Conservation (phyloP, 2,888 invertebrate genomes). For the Oegoconia quadripuncta region DNA sequence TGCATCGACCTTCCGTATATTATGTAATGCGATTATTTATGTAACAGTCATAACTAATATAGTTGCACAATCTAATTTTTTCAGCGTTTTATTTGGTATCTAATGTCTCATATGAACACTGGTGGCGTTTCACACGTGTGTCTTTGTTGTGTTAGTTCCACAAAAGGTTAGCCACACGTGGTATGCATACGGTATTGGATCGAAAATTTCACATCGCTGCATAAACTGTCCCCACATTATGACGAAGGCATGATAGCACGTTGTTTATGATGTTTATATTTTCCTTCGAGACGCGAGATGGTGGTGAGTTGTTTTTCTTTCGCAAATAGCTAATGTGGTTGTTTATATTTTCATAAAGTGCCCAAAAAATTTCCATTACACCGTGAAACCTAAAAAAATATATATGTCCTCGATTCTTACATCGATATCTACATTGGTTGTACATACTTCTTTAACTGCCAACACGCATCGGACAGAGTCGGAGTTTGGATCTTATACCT, state of each 20-base stretch:
- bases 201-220: conserved; percentile 48
- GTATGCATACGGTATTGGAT: conserved; percentile 46
- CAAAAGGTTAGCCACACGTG: conserved; percentile 36
- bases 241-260: background rate
- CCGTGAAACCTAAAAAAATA: no score
- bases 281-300: no score
- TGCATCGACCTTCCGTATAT: no score
- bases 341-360: no score
- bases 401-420: no score
- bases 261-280: background rate
- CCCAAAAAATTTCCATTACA: no score
- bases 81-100: conserved; percentile 7
- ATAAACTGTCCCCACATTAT: conserved; percentile 4
- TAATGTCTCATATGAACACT: conserved; percentile 45
- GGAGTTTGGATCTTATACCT: no score
- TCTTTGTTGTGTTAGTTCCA: conserved; percentile 38
- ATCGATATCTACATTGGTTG: no score
- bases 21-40: conserved; percentile 1
- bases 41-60: conserved; percentile 7
- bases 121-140: conserved; percentile 47
- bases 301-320: no score
- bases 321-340: no score
- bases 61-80: conserved; percentile 11
- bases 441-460: no score
- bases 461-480: no score